These are phyloP conservation scores for Phalacrocorax pelagicus DNA, from an alignment of 2,113 vertebrate species.

Conservation along the genomic window DNA sequence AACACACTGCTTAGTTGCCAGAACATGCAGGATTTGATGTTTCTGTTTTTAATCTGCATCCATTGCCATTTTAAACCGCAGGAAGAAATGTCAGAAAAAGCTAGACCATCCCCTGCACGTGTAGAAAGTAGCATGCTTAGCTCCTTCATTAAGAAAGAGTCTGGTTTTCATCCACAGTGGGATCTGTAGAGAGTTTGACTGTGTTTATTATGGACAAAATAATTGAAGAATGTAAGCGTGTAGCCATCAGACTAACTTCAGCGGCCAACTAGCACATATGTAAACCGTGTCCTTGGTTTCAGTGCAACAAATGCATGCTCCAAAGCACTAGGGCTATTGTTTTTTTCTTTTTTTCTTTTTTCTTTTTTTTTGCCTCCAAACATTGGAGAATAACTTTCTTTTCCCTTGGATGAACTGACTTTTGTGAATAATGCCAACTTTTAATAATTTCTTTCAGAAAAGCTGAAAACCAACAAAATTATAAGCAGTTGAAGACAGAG, in stretches of 20 bases:
- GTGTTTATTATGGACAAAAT: neutral
- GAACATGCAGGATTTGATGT: neutral
- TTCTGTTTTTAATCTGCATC: neutral
- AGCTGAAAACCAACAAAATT: neutral
- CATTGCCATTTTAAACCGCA: neutral
- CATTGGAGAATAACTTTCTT: neutral
- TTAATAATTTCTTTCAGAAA: neutral
- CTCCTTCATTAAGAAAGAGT: neutral
- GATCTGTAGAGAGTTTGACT: neutral
- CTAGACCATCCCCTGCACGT: neutral
- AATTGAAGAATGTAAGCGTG: neutral
- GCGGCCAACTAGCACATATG: neutral
- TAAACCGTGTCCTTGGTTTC: neutral
- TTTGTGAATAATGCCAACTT: neutral
- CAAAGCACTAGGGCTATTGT: neutral
- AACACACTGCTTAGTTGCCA: neutral
- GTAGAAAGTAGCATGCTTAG: neutral
- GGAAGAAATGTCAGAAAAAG: neutral
- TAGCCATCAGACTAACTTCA: neutral
- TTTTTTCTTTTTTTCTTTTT: neutral
- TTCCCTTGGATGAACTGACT: neutral
- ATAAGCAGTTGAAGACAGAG: neutral
- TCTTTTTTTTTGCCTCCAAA: neutral
- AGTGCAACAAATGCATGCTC: neutral
- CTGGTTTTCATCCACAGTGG: neutral